Conservation (phyloP, 2,113 vertebrate species). For the Lutjanus erythropterus region DNA sequence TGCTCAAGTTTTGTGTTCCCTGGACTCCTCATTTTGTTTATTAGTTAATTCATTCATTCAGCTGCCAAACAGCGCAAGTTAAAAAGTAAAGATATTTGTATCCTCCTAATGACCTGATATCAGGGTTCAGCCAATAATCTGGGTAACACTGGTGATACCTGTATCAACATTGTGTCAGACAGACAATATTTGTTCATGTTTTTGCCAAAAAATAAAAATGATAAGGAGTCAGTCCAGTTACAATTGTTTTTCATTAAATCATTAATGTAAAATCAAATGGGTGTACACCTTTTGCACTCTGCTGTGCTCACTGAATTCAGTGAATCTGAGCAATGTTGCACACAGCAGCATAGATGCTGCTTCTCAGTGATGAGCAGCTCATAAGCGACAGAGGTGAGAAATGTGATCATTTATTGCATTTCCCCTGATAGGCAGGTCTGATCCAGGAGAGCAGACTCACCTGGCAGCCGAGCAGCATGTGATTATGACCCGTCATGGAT, state of each 20-base stretch:
- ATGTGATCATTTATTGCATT: neutral
- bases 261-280: neutral
- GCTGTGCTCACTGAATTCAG: neutral
- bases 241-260: no score
- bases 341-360: neutral
- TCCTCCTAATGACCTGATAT: neutral
- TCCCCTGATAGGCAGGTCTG: neutral
- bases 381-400: neutral
- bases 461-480: neutral
- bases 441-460: slow-evolving; percentile 21
- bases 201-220: neutral
- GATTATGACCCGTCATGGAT: slow-evolving; percentile 29
- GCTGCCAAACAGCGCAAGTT: neutral
- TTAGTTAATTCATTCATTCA: neutral
- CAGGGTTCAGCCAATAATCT: neutral
- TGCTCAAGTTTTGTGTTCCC: neutral
- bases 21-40: no score
- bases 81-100: neutral
- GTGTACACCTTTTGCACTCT: neutral
- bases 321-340: neutral
- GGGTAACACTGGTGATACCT: neutral
- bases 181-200: no score
- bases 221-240: no score
- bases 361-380: no score
- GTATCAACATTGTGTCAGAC: neutral